Base-by-base conservation (phyloP, 2,113 vertebrate genomes). In the Xerus inauris region DNA sequence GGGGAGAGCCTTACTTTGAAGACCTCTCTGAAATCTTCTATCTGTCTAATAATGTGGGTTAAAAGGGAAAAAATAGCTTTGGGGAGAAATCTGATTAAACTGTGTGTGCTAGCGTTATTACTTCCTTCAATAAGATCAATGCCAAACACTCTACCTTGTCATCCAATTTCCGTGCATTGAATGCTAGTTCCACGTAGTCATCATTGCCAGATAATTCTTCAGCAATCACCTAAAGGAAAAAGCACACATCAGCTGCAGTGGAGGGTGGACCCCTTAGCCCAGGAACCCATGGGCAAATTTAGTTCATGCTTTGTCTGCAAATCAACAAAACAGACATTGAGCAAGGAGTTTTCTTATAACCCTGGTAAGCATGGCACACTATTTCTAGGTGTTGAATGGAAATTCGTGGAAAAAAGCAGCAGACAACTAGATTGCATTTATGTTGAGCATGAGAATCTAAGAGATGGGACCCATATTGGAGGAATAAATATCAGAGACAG, bases 131-230 rank as follows among this genome's bases (percentile, higher is more conserved):
- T 84, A 95, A 98, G 95, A 97, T 97, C 97, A 98, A 98, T 85
- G 98, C 35, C 92, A 71, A 97, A 95, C 90, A 91, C 94, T 98
- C 98, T 98, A 99, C 99, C 99, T 99, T 99, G 98, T 99, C 99
- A 97, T 99, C 99, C 98, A 99, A 98, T 98, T 99, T 99, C 96
- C 99, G 99, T 83, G 99, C 99, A 7, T 99, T 99, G 98, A 99
- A 99, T 17, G 99, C 99, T 91, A 99, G 99, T 92, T 99, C 99
- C 81, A 99, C 99, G 14, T 99, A 99, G 99, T 99, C 99, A 0
- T 99, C 99, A 3, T 99, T 99, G 76, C 99, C 99, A 40, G 99
- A 99, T 97, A 99, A 97, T 95, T 99, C 99, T 98, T 99, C 99
- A 0, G 99, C 99, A 42, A 99, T 99, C 98, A 99, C 99, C 99